Evolutionary conservation across 2,888 invertebrate species (phyloP).

Genomic region (Platypus cylindrus): DNA sequence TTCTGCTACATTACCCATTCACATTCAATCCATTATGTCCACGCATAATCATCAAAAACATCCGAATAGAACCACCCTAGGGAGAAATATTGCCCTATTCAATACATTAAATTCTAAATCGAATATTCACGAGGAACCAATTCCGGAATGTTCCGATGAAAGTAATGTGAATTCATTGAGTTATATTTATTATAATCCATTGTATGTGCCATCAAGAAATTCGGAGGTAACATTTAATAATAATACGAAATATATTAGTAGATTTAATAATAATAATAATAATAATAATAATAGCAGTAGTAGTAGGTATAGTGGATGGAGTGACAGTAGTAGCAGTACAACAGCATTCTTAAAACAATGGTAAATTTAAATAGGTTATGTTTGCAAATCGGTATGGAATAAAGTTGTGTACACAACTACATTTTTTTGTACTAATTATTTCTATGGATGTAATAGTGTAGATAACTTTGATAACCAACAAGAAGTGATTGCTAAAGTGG

Average conservation of each 20-base stretch:
- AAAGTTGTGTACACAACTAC: too few relatives aligned
- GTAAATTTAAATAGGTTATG: too few relatives aligned
- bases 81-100: constrained; percentile 25
- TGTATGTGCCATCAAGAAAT: constrained; percentile 23
- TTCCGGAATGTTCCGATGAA: constrained; percentile 34
- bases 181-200: constrained; percentile 31
- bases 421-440: too few relatives aligned
- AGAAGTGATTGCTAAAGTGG: too few relatives aligned
- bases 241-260: too few relatives aligned
- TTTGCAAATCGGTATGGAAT: too few relatives aligned
- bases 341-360: too few relatives aligned
- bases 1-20: too few relatives aligned
- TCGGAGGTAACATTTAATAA: constrained; percentile 11
- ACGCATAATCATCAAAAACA: too few relatives aligned
- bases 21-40: neutral
- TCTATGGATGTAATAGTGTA: too few relatives aligned
- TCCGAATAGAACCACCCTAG: constrained; percentile 13
- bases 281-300: neutral
- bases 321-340: too few relatives aligned
- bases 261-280: constrained; percentile 1
- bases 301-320: constrained; percentile 1
- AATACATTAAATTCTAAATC: constrained; percentile 29
- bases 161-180: constrained; percentile 23
- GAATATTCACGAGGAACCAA: constrained; percentile 32
- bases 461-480: too few relatives aligned